phyloP scores from a whole-genome alignment of 2,888 invertebrate genomes.

The Pomacea canaliculata region DNA sequence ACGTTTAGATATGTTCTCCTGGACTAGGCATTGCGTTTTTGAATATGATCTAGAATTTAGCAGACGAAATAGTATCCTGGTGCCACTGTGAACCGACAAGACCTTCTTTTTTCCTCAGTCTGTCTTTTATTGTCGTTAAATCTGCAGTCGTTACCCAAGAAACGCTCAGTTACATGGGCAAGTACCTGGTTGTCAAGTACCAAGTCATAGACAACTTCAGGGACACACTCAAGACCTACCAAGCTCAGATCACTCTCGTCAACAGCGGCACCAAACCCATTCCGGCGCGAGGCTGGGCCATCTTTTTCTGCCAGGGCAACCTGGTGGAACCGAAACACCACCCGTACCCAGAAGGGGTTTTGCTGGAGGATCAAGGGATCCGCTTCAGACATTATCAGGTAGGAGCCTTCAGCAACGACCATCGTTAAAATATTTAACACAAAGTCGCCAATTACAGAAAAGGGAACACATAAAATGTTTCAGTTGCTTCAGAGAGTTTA shows the following conservation, averaged over 20 bases:
- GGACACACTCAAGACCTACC: constrained; percentile 31
- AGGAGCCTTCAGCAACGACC: not conserved
- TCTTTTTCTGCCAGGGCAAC: constrained; percentile 43
- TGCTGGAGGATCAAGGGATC: constrained; percentile 34
- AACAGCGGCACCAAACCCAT: constrained; percentile 44
- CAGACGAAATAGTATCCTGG: too few species aligned
- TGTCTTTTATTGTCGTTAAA: too few species aligned
- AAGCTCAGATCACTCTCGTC: constrained; percentile 40
- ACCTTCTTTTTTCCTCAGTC: too few species aligned
- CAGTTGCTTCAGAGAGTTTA: too few species aligned
- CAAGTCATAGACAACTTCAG: constrained; percentile 42
- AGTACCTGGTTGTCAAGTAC: constrained; percentile 36
- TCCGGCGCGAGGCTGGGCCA: constrained; percentile 41
- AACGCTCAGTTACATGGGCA: constrained; percentile 39
- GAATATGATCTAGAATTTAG: too few species aligned
- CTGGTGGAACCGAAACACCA: constrained; percentile 34
- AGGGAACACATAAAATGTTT: too few species aligned
- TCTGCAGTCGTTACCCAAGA: constrained; percentile 33
- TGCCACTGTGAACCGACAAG: too few species aligned
- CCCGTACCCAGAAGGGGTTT: constrained; percentile 34
- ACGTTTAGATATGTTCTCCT: too few species aligned
- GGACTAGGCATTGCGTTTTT: too few species aligned
- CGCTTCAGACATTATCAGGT: constrained; percentile 34
- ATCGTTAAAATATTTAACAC: too few species aligned
- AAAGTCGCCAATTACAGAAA: too few species aligned